phyloP scores from a whole-genome alignment of 2,113 vertebrate species.

The Leptocoma aspasia region DNA sequence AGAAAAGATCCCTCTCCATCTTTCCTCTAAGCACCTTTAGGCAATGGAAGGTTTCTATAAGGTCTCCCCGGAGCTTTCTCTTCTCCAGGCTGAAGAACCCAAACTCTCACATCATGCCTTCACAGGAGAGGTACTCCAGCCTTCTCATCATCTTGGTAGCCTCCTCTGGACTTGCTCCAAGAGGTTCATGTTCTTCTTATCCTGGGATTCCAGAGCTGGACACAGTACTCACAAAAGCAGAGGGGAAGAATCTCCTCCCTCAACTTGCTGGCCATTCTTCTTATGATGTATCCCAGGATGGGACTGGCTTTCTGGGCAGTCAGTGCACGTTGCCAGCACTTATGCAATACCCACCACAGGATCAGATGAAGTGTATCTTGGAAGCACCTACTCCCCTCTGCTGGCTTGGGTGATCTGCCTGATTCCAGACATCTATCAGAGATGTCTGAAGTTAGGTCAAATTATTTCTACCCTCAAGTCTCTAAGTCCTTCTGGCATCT shows the following conservation, averaged over 20 bases:
- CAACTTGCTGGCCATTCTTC: background rate
- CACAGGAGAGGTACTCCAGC: background rate
- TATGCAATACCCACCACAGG: background rate
- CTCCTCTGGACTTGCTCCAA: background rate
- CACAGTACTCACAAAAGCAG: background rate
- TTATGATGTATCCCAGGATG: background rate
- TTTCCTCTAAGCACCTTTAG: background rate
- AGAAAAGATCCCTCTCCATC: background rate
- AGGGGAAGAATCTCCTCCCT: background rate
- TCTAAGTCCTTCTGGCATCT: background rate
- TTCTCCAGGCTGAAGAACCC: background rate
- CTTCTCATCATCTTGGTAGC: background rate
- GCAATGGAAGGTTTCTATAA: background rate
- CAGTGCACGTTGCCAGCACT: background rate
- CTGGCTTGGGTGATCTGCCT: background rate
- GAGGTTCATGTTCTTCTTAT: background rate
- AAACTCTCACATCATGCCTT: background rate
- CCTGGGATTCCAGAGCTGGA: background rate
- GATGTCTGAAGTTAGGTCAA: background rate
- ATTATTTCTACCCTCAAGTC: background rate
- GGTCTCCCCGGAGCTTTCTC: background rate
- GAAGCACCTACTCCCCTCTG: background rate
- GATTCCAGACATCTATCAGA: background rate
- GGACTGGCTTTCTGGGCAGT: fast-evolving
- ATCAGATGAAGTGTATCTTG: background rate